Evolutionary conservation across 2,113 vertebrate genomes (phyloP), one percentile per base, ranked within the genome.

Genomic region (Mormyrus lacerda): DNA sequence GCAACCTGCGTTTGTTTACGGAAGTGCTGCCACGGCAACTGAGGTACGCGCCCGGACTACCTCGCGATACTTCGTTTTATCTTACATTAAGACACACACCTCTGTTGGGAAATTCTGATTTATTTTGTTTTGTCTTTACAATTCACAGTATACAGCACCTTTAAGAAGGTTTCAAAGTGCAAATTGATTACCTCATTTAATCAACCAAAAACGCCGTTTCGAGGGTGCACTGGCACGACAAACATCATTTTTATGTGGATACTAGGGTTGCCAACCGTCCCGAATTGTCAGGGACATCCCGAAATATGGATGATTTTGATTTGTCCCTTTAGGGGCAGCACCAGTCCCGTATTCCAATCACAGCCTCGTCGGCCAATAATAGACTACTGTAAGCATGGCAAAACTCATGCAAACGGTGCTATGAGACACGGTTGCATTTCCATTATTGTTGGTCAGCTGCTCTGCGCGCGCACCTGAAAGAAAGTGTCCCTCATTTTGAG

Each of bases 11-110:
- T 88, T 42, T 88, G 90, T 90, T 88, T 84, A 53, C 55, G 79
- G 79, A 88, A 90, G 48, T 86, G 79, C 19, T 89, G n/a, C 87
- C 82, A 50, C 86, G 53, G 82, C 55, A 88, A 90, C 89, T 8
- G 35, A 76, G 0, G 31, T 1, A 35, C 13, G 31, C 13, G 27
- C 31, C 10, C 55, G 21, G n/a, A 73, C 69, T 15, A 6, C 69
- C 69, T 17, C 69, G 69, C 9, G n/a, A 9, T 21, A 69, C 27
- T 31, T 69, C 10, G 65, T 76, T 35, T 76, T 7, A 19, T 39
- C 1, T 39, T 2, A 76, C 69, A 39, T 11, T 13, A 7, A 17
- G 69, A 76, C 31, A 76, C 69, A n/a, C 31, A 39, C 15, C 11
- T 39, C 69, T 39, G 15, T 6, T 17, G 35, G 4, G 1, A 76